A percentile compares a stretch with the other conserved stretches of the same genome.
Evolutionary conservation across 2,797 vertebrate species (phyloP).

Genomic region (Phrynocephalus guinanensis): DNA sequence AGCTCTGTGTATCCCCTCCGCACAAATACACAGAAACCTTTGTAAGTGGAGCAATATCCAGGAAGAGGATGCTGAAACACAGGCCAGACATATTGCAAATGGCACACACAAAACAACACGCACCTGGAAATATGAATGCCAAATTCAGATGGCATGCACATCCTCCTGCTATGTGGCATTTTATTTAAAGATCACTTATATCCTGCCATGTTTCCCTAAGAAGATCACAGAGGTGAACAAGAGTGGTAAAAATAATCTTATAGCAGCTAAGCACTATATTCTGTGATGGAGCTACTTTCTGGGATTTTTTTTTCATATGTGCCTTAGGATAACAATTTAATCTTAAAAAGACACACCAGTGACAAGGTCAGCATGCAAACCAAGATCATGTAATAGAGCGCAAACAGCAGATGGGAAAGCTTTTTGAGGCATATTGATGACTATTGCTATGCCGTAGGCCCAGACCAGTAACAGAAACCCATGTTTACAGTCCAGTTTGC

Average conservation of each 20-base stretch:
- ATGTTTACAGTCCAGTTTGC: not conserved
- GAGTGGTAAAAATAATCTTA: not conserved
- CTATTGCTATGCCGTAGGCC: conserved; percentile 18
- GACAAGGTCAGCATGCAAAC: not conserved
- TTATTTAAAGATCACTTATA: not conserved
- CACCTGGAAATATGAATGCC: not conserved
- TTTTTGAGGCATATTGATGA: not conserved
- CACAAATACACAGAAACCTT: conserved; percentile 18
- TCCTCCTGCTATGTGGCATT: not conserved
- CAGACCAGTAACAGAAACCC: conserved; percentile 19
- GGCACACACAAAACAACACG: not conserved
- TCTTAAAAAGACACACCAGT: not conserved
- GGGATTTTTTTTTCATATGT: no score
- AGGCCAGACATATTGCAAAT: not conserved
- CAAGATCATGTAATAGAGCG: not conserved
- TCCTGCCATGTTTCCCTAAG: not conserved
- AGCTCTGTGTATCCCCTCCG: not conserved
- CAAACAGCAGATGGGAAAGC: fast-evolving
- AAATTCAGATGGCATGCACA: not conserved
- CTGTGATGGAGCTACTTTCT: not conserved
- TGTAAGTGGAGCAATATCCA: conserved; percentile 17
- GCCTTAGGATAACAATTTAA: no score
- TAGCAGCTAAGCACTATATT: not conserved
- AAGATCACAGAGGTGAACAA: not conserved
- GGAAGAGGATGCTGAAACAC: not conserved